Conservation (phyloP, 2,113 vertebrate species). For the Eurypyga helias region DNA sequence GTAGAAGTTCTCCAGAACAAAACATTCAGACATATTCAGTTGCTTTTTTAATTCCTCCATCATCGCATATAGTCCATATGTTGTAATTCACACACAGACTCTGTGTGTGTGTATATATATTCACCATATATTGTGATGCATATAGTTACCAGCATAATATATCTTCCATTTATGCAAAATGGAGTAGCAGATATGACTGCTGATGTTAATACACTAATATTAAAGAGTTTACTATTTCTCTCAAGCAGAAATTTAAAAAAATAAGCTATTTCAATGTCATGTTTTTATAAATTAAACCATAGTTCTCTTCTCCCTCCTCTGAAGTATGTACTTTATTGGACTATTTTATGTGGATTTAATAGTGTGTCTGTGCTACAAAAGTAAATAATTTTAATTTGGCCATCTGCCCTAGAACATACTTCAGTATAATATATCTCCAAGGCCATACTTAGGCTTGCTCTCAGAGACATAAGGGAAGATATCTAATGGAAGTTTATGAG, state of each 20-base stretch:
- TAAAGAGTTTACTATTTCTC: neutral
- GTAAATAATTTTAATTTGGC: constrained; percentile 58
- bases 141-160: neutral
- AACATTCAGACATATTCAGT: neutral
- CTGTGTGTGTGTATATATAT: neutral
- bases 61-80: neutral
- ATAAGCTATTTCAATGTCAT: neutral
- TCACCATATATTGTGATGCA: neutral
- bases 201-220: neutral
- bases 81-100: neutral
- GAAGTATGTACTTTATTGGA: neutral
- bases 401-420: constrained; percentile 32
- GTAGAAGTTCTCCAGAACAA: neutral
- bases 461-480: neutral
- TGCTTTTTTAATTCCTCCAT: neutral
- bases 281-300: neutral
- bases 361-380: neutral
- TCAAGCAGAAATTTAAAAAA: neutral
- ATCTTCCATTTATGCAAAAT: neutral
- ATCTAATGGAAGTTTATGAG: constrained; percentile 9
- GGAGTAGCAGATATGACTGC: neutral
- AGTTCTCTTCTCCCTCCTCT: neutral
- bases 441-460: neutral
- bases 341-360: neutral
- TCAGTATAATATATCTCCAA: neutral